These are phyloP conservation scores for Cebidichthys violaceus DNA, from an alignment of 2,113 vertebrate species.

Conservation along the genomic window DNA sequence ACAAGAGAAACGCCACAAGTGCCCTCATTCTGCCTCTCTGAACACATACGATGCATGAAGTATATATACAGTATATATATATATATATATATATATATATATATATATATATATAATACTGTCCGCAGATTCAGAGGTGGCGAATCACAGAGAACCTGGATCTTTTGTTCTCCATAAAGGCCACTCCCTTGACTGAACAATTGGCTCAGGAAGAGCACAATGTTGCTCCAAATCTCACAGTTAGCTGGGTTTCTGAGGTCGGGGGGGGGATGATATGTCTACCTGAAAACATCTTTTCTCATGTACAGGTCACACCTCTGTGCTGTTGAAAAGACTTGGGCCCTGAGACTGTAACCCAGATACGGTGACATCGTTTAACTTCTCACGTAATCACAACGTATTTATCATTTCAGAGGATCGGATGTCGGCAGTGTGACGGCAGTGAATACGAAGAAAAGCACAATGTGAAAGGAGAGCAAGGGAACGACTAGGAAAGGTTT, in stretches of 20 bases:
- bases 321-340: conserved; percentile 19
- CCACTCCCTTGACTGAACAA: conserved; percentile 1
- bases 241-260: background rate
- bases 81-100: background rate
- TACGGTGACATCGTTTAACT: background rate
- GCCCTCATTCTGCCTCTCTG: conserved; percentile 30
- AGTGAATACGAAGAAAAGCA: background rate
- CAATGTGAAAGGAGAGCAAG: background rate
- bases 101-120: background rate
- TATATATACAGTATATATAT: background rate
- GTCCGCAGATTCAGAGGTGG: background rate
- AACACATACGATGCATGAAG: background rate
- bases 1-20: conserved; percentile 10
- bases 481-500: background rate
- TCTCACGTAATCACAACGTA: background rate
- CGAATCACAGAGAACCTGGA: background rate
- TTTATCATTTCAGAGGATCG: conserved; percentile 4
- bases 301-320: conserved; percentile 22
- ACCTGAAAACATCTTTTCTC: conserved; percentile 40
- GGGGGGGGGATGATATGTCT: background rate
- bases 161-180: conserved; percentile 46
- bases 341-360: background rate
- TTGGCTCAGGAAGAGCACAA: background rate
- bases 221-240: background rate
- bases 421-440: background rate